These are phyloP conservation scores for Microtus oregoni DNA, from an alignment of 2,113 vertebrate species.

Conservation along the genomic window DNA sequence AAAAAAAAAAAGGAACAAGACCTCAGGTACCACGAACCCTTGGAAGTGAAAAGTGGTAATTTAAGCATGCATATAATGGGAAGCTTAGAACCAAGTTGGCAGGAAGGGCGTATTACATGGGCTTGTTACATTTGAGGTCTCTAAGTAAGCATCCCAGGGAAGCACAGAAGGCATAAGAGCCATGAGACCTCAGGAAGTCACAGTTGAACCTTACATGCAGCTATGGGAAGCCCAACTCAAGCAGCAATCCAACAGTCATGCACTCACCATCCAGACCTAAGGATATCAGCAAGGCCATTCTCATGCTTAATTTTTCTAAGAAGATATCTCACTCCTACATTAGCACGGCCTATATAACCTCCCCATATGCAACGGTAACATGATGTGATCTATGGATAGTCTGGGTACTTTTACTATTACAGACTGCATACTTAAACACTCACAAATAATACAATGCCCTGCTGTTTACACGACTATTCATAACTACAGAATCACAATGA, in stretches of 20 bases:
- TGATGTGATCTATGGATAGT: neutral
- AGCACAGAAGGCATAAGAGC: neutral
- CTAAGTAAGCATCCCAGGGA: neutral
- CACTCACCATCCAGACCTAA: too few species aligned
- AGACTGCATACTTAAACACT: neutral
- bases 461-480: neutral
- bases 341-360: neutral
- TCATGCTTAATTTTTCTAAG: neutral
- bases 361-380: neutral
- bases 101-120: neutral
- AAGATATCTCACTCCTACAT: neutral
- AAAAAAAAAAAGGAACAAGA: neutral
- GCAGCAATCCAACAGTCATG: too few species aligned
- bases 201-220: fast-evolving
- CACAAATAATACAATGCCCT: neutral
- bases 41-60: neutral
- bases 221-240: neutral
- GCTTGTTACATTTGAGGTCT: neutral
- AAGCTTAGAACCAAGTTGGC: neutral
- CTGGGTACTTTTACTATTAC: neutral
- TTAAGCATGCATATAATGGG: neutral
- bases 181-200: neutral
- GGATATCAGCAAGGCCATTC: too few species aligned
- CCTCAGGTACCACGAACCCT: too few species aligned
- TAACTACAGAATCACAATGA: neutral